Percentiles rank a stretch among this genome's conserved stretches.
phyloP scores from a whole-genome alignment of 2,888 invertebrate species.

The Acanthosoma haemorrhoidale region DNA sequence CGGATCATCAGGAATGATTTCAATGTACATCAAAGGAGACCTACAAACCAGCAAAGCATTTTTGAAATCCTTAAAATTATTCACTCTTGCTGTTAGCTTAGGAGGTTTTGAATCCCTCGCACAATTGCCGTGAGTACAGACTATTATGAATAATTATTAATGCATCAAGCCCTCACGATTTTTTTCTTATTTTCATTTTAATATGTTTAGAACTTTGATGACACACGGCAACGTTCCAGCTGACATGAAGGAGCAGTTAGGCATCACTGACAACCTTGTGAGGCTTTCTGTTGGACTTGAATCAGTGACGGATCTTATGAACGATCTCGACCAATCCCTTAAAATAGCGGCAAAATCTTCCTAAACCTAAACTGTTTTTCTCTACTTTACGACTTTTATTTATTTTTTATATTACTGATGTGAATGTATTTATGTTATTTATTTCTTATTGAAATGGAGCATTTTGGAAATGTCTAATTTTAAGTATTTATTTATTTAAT shows the following conservation, averaged over 20 bases:
- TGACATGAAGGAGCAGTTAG: slow-evolving; percentile 63
- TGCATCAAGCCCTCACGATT: no score
- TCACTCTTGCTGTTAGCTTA: slow-evolving; percentile 86
- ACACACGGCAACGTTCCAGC: slow-evolving; percentile 88
- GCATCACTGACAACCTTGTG: slow-evolving; percentile 78
- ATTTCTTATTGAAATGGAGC: no score
- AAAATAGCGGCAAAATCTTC: slow-evolving; percentile 2
- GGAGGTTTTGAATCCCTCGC: slow-evolving; percentile 94
- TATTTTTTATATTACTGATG: no score
- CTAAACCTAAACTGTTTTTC: no score
- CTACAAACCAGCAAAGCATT: slow-evolving; percentile 67
- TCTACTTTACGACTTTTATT: no score
- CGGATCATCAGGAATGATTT: slow-evolving; percentile 88
- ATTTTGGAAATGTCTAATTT: no score
- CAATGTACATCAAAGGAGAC: slow-evolving; percentile 78
- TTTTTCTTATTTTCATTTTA: not conserved
- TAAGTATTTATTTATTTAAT: no score
- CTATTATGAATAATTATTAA: not conserved
- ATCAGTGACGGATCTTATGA: slow-evolving; percentile 74
- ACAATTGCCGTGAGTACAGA: slow-evolving; percentile 74
- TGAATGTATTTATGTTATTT: no score
- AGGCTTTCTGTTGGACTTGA: slow-evolving; percentile 89
- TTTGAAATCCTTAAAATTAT: slow-evolving; percentile 68
- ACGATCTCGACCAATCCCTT: slow-evolving; percentile 72
- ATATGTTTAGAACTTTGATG: slow-evolving; percentile 69